A percentile compares a stretch with the other conserved stretches of the same genome.
Conservation (phyloP, 2,888 invertebrate genomes). For the Drosophila pseudotakahashii region DNA sequence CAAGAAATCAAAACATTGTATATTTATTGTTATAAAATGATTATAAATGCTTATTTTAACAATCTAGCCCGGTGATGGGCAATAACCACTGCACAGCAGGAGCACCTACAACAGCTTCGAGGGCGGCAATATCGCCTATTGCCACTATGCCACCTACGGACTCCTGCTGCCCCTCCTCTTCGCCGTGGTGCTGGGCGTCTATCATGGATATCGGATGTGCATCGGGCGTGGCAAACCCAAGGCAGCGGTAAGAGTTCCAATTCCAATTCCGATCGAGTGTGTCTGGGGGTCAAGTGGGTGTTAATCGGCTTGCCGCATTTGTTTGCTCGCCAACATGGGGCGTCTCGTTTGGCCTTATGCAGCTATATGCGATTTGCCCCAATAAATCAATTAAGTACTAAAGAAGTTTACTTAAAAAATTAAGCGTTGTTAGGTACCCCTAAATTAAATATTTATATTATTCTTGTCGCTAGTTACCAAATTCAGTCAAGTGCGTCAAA, state of each 20-base stretch:
- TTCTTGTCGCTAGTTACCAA: neutral
- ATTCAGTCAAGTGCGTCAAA: neutral
- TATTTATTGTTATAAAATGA: too few species aligned
- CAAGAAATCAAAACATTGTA: neutral
- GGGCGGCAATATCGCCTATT: conserved; percentile 88
- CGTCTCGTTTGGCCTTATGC: conserved; percentile 62
- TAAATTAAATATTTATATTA: too few species aligned
- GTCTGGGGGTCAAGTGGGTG: conserved; percentile 67
- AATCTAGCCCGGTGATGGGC: too few species aligned
- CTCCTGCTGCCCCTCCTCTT: conserved; percentile 88
- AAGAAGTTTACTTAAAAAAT: neutral
- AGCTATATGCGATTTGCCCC: neutral
- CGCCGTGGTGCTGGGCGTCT: conserved; percentile 87
- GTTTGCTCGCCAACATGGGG: conserved; percentile 33
- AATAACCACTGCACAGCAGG: conserved; percentile 88
- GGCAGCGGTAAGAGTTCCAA: conserved; percentile 79
- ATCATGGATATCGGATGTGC: conserved; percentile 89
- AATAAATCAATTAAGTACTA: conserved; percentile 7
- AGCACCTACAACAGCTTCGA: conserved; percentile 87
- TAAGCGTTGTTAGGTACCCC: too few species aligned
- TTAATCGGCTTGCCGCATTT: conserved; percentile 55
- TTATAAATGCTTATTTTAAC: too few species aligned
- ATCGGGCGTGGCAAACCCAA: conserved; percentile 86
- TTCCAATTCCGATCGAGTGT: conserved; percentile 44
- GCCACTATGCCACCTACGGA: conserved; percentile 89